Percentiles rank a stretch among this genome's conserved stretches.
phyloP scores from a whole-genome alignment of 2,113 vertebrate species.

The Motacilla alba region DNA sequence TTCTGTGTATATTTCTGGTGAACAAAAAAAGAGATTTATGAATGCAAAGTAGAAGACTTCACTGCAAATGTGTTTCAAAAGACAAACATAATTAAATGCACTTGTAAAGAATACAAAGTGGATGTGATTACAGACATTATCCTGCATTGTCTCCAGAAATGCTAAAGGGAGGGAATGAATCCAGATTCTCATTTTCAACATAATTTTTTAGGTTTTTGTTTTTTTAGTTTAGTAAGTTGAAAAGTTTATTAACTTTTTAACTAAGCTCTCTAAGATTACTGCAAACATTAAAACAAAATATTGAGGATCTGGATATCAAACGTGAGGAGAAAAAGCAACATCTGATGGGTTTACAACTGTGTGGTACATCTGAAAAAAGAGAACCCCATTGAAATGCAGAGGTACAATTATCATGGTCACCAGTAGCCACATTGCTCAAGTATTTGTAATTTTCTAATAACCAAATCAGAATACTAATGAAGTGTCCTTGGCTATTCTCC shows the following conservation, averaged over 20 bases:
- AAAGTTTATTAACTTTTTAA: constrained; percentile 6
- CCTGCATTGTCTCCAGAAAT: constrained; percentile 25
- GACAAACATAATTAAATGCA: constrained; percentile 69
- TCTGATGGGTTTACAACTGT: background rate
- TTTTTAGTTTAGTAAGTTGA: background rate
- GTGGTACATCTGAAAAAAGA: background rate
- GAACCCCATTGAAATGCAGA: background rate
- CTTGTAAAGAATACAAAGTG: constrained; percentile 66
- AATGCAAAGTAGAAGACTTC: constrained; percentile 54
- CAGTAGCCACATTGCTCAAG: constrained; percentile 5
- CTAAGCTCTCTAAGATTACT: background rate
- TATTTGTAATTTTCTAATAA: constrained; percentile 63
- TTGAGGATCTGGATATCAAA: background rate
- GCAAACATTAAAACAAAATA: constrained; percentile 14
- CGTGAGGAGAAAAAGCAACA: background rate
- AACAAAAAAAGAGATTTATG: constrained; percentile 57
- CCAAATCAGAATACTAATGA: constrained; percentile 66
- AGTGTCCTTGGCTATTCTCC: constrained; percentile 60
- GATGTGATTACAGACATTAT: constrained; percentile 41
- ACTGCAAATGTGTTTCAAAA: constrained; percentile 67
- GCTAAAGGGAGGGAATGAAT: constrained; percentile 20
- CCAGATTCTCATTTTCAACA: background rate
- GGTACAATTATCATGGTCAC: background rate
- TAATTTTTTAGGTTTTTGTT: background rate
- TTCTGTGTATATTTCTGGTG: constrained; percentile 39